phyloP scores from a whole-genome alignment of 2,888 invertebrate genomes.

The Mellilla xanthometata region DNA sequence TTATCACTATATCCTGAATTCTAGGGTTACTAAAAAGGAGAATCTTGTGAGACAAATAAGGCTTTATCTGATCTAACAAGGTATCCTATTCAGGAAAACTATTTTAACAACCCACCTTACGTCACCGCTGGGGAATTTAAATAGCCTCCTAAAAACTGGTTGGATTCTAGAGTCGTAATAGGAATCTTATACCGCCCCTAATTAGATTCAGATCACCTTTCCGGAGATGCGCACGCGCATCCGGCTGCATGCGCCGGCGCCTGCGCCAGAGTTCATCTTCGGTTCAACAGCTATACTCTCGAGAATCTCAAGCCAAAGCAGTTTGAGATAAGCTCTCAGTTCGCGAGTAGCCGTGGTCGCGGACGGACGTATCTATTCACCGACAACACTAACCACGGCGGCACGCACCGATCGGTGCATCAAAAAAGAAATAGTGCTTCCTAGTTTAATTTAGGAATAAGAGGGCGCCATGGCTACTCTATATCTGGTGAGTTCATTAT shows the following conservation, averaged over 20 bases:
- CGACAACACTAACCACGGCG: slow-evolving; percentile 25
- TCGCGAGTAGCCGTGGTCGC: slow-evolving; percentile 57
- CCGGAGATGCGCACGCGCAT: slow-evolving; percentile 22
- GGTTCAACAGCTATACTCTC: slow-evolving; percentile 17
- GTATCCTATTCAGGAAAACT: slow-evolving; percentile 1
- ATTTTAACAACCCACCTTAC: slow-evolving; percentile 4
- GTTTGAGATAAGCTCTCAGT: slow-evolving; percentile 41
- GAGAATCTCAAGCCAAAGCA: slow-evolving; percentile 1
- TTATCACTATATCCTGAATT: too few species aligned
- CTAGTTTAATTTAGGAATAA: slow-evolving; percentile 66
- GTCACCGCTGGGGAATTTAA: slow-evolving; percentile 41
- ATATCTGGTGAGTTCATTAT: slow-evolving; percentile 56
- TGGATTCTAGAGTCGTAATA: slow-evolving; percentile 12
- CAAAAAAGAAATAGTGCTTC: slow-evolving; percentile 62
- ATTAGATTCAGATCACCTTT: slow-evolving; percentile 25
- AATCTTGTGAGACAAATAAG: too few species aligned
- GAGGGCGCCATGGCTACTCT: slow-evolving; percentile 59
- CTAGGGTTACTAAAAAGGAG: too few species aligned
- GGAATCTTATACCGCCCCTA: slow-evolving; percentile 15
- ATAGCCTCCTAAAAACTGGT: slow-evolving; percentile 28
- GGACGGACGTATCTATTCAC: slow-evolving; percentile 44
- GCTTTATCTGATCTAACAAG: not conserved
- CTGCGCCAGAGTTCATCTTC: slow-evolving; percentile 29
- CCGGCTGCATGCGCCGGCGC: slow-evolving; percentile 23
- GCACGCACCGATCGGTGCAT: slow-evolving; percentile 38